Evolutionary conservation across 2,888 invertebrate species (phyloP), one percentile per base, ranked within the genome.

Genomic region (Plemyria rubiginata): DNA sequence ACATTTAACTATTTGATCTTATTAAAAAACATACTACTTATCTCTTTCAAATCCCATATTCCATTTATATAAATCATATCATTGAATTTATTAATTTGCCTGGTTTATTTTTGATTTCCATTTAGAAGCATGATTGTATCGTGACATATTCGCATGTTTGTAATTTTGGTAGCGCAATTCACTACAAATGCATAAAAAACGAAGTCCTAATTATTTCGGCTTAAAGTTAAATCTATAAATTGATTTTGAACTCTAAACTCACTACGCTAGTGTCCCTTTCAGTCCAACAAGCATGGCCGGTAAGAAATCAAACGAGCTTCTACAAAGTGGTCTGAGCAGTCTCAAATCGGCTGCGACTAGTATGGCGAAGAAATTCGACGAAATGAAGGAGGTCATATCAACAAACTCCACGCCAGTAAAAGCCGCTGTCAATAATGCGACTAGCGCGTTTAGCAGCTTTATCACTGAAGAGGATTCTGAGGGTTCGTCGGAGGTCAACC

Each of bases 371-470:
- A 98, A 98, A 79, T 95, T 98, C 75, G 98, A 97, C 80, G 98
- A 98, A 85, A 96, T 98, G 84, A 98, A 98, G 82, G 98, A 97
- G 83, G 97, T 96, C 28, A 97, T 98, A 74, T 97, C 97, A 2
- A 96, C 96, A 0, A 97, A 96, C 70, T 96, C 96, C n/a, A 97
- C 97, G 9, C 97, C 97, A 0, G 96, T 97, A 4, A 97, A 97
- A 85, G 93, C 94, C 0, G 93, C 90, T 0, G 87, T 91, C 4
- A 92, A 91, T 0, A 91, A 89, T 48, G 93, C 93, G 0, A 90
- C 91, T 0, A 90, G 86, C 55, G 91, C 90, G 0, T 50, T 92
- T 0, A 88, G 82, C 53, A 92, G 84, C 67, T 80, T 90, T 22
- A 89, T 87, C 45, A 79, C 82, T 0, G 93, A 88, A 60, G 93